Evolutionary conservation across 2,888 invertebrate genomes (phyloP).

Genomic region (Nyleta sp.): DNA sequence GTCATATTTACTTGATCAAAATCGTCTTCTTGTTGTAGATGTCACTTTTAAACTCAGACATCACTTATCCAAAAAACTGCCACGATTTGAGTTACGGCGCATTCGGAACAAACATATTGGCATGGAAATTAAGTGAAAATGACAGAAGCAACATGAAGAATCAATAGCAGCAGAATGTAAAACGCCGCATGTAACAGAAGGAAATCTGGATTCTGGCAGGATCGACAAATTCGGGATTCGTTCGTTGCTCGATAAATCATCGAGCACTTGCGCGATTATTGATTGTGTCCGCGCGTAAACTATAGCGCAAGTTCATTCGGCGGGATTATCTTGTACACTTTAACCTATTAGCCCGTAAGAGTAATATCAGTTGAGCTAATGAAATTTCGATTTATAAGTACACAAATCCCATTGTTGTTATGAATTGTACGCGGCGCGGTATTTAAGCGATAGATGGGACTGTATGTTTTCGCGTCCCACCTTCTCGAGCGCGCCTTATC

Average conservation of each 20-base stretch:
- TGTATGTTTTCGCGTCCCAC: constrained; percentile 49
- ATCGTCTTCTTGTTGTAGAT: too few relatives aligned
- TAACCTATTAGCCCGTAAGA: constrained; percentile 23
- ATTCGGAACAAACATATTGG: too few relatives aligned
- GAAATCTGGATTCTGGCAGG: not conserved
- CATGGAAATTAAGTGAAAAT: too few relatives aligned
- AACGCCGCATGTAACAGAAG: not conserved
- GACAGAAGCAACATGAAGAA: not conserved
- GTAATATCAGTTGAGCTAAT: constrained; percentile 45
- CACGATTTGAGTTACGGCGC: too few relatives aligned
- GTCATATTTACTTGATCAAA: too few relatives aligned
- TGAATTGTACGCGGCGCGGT: constrained; percentile 42
- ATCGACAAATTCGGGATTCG: constrained; percentile 2
- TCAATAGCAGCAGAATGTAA: not conserved
- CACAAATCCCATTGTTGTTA: constrained; percentile 32
- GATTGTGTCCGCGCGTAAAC: constrained; percentile 14
- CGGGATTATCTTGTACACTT: constrained; percentile 36
- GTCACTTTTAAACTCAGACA: too few relatives aligned
- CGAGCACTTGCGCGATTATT: constrained; percentile 12
- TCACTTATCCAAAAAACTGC: too few relatives aligned
- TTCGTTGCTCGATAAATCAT: constrained; percentile 14
- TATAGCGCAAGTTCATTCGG: constrained; percentile 12
- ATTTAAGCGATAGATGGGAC: constrained; percentile 39
- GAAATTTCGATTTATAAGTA: constrained; percentile 58
- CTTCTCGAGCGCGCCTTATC: constrained; percentile 58